A percentile compares a stretch with the other conserved stretches of the same genome.
Evolutionary conservation across 2,797 vertebrate genomes (phyloP).

Genomic region (Pitangus sulphuratus): DNA sequence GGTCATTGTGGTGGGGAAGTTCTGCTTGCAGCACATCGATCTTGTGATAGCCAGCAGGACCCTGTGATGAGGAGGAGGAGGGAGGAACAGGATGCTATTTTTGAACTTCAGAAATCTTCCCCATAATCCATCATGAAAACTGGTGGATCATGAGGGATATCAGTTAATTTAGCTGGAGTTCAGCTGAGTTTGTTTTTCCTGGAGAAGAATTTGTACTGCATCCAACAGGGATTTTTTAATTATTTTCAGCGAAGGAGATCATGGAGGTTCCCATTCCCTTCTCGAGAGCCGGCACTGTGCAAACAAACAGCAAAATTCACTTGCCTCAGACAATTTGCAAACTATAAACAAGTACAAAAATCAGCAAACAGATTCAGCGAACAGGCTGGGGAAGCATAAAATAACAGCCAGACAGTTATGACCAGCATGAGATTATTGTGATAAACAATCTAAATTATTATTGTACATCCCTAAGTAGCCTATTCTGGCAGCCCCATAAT

Average conservation of each 20-base stretch:
- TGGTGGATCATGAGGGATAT: slow-evolving; percentile 4
- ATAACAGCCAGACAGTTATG: slow-evolving; percentile 38
- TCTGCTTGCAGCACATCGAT: background rate
- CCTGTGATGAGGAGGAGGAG: background rate
- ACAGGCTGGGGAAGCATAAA: slow-evolving; percentile 45
- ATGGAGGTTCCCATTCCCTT: background rate
- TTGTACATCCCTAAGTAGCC: slow-evolving; percentile 38
- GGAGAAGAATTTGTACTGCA: background rate
- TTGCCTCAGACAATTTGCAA: background rate
- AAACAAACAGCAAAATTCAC: slow-evolving; percentile 26
- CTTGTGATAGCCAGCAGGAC: background rate
- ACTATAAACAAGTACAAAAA: background rate
- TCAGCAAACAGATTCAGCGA: slow-evolving; percentile 2
- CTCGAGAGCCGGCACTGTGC: background rate
- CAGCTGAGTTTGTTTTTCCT: slow-evolving; percentile 11
- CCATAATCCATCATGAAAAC: background rate
- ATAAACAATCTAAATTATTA: slow-evolving; percentile 58
- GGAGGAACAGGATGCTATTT: background rate
- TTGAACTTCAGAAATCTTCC: background rate
- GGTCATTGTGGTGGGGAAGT: background rate
- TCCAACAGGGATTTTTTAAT: background rate
- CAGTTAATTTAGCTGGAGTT: slow-evolving; percentile 22
- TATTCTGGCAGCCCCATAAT: slow-evolving; percentile 24
- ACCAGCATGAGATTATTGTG: slow-evolving; percentile 30
- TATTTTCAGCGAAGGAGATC: background rate